These are phyloP conservation scores for Holothuria scabra DNA, from an alignment of 53 echinoderm and acorn worm species.

Conservation along the genomic window DNA sequence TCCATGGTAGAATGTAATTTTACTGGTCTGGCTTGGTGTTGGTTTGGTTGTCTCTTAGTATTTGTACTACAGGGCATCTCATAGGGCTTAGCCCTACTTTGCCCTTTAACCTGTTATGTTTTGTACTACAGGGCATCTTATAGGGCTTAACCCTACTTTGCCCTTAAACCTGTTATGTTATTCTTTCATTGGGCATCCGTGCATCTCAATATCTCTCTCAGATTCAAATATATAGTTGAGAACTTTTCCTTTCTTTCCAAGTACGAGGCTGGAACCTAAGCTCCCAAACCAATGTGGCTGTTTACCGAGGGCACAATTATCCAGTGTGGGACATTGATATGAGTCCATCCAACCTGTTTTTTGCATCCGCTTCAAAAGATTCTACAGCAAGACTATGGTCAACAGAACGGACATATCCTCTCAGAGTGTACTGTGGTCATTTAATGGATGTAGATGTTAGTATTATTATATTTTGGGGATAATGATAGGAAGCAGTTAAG, in stretches of 20 bases:
- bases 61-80: too few species aligned
- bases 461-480: background rate
- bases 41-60: too few species aligned
- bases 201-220: background rate
- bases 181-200: too few species aligned
- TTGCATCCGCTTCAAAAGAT: slow-evolving; percentile 94
- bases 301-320: slow-evolving; percentile 91
- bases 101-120: too few species aligned
- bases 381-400: slow-evolving; percentile 91
- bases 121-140: too few species aligned
- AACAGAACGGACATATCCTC: slow-evolving; percentile 78
- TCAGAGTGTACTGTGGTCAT: slow-evolving; percentile 88
- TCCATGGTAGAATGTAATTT: too few species aligned
- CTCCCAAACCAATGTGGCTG: slow-evolving; percentile 75
- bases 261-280: slow-evolving; percentile 81
- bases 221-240: background rate
- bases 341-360: slow-evolving; percentile 81
- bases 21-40: too few species aligned
- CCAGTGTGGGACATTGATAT: slow-evolving; percentile 95
- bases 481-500: too few species aligned
- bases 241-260: slow-evolving; percentile 37
- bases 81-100: too few species aligned
- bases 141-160: too few species aligned
- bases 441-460: slow-evolving; percentile 98
- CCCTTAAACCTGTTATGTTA: too few species aligned